Evolutionary conservation across 2,797 vertebrate species (phyloP), one percentile per base, ranked within the genome.

Genomic region (Arrhamphus sclerolepis): DNA sequence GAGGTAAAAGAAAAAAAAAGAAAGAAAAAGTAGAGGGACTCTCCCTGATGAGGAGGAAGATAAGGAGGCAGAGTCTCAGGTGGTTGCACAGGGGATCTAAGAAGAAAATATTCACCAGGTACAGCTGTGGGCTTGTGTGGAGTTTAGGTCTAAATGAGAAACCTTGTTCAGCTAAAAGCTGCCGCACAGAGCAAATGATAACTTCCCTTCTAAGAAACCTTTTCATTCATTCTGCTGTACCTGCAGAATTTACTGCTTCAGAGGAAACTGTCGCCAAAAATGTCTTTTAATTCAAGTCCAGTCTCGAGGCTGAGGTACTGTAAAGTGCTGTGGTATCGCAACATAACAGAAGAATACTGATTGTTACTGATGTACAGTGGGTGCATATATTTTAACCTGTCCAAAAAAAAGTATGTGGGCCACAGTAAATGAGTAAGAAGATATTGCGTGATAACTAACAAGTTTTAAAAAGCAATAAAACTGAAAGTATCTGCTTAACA

Each of bases 71-170:
- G 9, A 24, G 60, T 62, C 78, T 80, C 59, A n/a, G n/a, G n/a
- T n/a, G n/a, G n/a, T n/a, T n/a, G 72, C 40, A 21, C n/a, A n/a
- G 18, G 40, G 28, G 52, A 28, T 53, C 72, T 71, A 78, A 62
- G 31, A 79, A 62, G 31, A 34, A 72, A 75, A 68, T 46, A 48
- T 72, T 56, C 56, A 66, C 4, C 10, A 19, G 3, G 7, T 58
- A 17, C 24, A 66, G 49, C 52, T n/a, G n/a, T 1, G 38, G 29
- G 65, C 55, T 69, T 75, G 71, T 55, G 52, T 46, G 56, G 59
- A 83, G 79, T 78, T 85, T 55, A 75, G 70, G 66, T 64, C 31
- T 28, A 70, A 83, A 80, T 84, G 34, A 51, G 34, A 77, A 65
- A 71, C 26, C 42, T 56, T 63, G 66, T 48, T 52, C 22, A 58